A percentile compares a stretch with the other conserved stretches of the same genome.
phyloP scores from a whole-genome alignment of 2,113 vertebrate species.

The Lichenostomus cassidix region DNA sequence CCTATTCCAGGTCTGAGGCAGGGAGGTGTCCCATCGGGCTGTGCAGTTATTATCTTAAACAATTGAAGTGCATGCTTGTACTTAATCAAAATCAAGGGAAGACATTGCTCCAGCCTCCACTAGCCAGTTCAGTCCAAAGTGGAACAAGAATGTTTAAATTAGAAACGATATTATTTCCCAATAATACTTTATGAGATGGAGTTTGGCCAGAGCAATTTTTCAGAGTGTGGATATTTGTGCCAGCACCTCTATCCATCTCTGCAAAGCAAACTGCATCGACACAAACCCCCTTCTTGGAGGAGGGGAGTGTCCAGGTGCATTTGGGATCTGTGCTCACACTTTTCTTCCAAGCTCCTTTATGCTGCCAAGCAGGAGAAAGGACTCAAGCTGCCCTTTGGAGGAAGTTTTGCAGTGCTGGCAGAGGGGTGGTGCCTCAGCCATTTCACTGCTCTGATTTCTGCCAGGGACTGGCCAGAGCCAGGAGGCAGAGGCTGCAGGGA shows the following conservation, averaged over 20 bases:
- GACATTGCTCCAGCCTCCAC: not conserved
- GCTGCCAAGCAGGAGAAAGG: not conserved
- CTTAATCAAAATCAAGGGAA: slow-evolving; percentile 34
- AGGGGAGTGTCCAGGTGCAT: not conserved
- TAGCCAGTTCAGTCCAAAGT: not conserved
- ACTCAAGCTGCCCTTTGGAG: not conserved
- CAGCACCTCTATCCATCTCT: not conserved
- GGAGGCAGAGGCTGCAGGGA: not conserved
- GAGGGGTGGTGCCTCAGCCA: not conserved
- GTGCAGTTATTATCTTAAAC: slow-evolving; percentile 20
- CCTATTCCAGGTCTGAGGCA: slow-evolving; percentile 7
- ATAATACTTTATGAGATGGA: not conserved
- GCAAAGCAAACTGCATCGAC: not conserved
- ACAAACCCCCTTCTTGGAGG: not conserved
- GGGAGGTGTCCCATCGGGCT: not conserved
- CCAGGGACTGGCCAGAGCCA: not conserved
- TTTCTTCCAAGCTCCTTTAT: not conserved
- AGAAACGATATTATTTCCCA: not conserved
- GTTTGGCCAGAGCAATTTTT: not conserved
- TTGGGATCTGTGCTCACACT: not conserved
- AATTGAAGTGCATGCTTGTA: slow-evolving; percentile 22
- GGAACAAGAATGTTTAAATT: slow-evolving; percentile 10
- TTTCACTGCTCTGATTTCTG: not conserved
- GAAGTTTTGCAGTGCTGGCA: not conserved
- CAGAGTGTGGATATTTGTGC: not conserved